Conservation (phyloP, 2,113 vertebrate genomes). For the Pao palembangensis region DNA sequence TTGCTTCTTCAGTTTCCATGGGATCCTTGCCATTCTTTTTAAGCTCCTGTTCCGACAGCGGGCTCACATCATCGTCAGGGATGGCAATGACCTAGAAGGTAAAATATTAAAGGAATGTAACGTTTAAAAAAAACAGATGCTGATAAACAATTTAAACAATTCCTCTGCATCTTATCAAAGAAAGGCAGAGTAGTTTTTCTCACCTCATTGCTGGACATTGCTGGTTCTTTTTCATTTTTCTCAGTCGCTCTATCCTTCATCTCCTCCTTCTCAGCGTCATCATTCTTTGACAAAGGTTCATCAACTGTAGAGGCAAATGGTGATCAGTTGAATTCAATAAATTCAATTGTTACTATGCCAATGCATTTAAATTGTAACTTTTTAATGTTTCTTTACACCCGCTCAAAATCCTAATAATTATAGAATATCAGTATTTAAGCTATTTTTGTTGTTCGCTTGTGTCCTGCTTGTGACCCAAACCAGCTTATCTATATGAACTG, state of each 20-base stretch:
- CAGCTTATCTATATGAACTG: neutral
- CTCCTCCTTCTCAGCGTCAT: conserved; percentile 68
- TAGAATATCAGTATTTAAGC: no score
- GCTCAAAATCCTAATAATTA: neutral
- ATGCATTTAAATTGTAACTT: no score
- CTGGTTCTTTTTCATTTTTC: conserved; percentile 64
- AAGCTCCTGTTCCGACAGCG: conserved; percentile 65
- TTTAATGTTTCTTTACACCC: neutral
- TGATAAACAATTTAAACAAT: no score
- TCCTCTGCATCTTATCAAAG: neutral
- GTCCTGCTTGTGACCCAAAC: neutral
- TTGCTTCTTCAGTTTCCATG: conserved; percentile 73
- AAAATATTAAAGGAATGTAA: no score
- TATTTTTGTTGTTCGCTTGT: no score
- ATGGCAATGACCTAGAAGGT: conserved; percentile 71
- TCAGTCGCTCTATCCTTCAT: conserved; percentile 70
- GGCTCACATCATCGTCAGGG: conserved; percentile 71
- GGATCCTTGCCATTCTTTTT: conserved; percentile 50
- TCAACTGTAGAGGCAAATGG: conserved; percentile 49
- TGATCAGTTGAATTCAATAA: neutral
- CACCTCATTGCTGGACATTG: conserved; percentile 64
- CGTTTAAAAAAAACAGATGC: no score
- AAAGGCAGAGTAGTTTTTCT: neutral
- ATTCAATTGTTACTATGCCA: no score
- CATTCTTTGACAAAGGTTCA: conserved; percentile 57